Base-by-base conservation (phyloP, 1,140 invertebrate genomes). In the Spodoptera frugiperda region DNA sequence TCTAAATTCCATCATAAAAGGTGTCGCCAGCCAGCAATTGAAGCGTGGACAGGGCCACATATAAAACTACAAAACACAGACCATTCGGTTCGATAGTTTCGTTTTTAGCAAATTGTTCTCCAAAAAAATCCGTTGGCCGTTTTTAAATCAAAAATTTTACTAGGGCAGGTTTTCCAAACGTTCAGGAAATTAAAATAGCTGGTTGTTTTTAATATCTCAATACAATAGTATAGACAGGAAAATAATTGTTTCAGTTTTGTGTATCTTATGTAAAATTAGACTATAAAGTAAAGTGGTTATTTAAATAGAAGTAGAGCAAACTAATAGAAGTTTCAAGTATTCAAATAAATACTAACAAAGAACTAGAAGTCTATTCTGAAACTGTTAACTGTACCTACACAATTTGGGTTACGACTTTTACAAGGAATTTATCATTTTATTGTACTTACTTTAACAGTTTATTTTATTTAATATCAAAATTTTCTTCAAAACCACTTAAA, bases 11-110 rank as follows among this genome's bases (percentile, higher is more conserved):
- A 2, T 6, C 11, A 15, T 30, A 51, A 53, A 10, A 19, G 14
- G 51, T 39, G 57, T 39, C 30, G n/a, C n/a, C 14, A 12, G 14
- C 48, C 30, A 39, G 8, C 48, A 71, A 55, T 71, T 55, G 51
- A 55, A 71, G 68, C 33, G 33, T 33, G 49, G 30, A 54, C n/a
- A 53, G 48, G 17, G n/a, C 48, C 21, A 39, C 68, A 3, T 71
- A 55, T 55, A 71, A 70, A 71, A 54, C 68, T 53, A 53, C 55
- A 71, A 54, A 71, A 71, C 51, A 55, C 55, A 19, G 51, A 48
- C 49, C 53, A 70, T 19, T 17, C 19, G 21, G 19, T 33, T 33
- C 49, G 51, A 53, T 54, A 11, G n/a, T n/a, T 12, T n/a, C 51
- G 25, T 39, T 53, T 68, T 54, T 44, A 30, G 14, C 6, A 30